Base-by-base conservation (phyloP, 2,888 invertebrate genomes). In the Spilosoma lubricipeda region DNA sequence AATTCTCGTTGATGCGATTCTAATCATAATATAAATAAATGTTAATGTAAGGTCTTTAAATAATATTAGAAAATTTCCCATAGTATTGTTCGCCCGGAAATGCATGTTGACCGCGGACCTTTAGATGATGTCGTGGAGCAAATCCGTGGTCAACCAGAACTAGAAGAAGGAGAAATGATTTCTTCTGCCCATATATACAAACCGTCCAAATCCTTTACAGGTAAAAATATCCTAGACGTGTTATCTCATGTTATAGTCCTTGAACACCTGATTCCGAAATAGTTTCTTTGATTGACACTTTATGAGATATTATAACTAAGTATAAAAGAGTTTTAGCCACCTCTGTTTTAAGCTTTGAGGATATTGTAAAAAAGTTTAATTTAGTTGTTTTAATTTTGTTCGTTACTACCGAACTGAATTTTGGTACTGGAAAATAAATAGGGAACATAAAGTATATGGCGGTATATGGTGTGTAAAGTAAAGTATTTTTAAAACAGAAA, bases 121-220 rank as follows among this genome's bases (percentile, higher is more conserved):
- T 85, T 96, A 8, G 96, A 95, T 73, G 95, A 95, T 76, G 94
- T 95, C 0, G 91, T 94, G 48, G 96, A 96, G 80, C 94, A 95
- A 84, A 87, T 94, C 0, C 90, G 94, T 33, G 93, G 95, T 0
- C 96, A 95, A 76, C 95, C 96, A 7, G 95, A 96, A 83, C 85
- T 95, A 20, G 96, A 95, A 79, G 96, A 96, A 83, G 95, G 91
- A 18, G 95, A 95, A 80, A 94, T 94, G 92, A 92, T 90, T 9
- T 90, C 93, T 3, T 90, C 94, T 2, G 93, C 91, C 15, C 91
- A 92, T 76, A 78, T 92, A 67, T 95, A 92, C 80, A 95, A 95
- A 76, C 93, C 92, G 18, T 81, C 91, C 1, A 89, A 84, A 73
- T 88, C 90, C 18, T 93, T 93, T 67, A 88, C 91, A 86, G 95